These are phyloP conservation scores for Lophura nycthemera DNA, from an alignment of 2,113 vertebrate genomes.

Conservation along the genomic window DNA sequence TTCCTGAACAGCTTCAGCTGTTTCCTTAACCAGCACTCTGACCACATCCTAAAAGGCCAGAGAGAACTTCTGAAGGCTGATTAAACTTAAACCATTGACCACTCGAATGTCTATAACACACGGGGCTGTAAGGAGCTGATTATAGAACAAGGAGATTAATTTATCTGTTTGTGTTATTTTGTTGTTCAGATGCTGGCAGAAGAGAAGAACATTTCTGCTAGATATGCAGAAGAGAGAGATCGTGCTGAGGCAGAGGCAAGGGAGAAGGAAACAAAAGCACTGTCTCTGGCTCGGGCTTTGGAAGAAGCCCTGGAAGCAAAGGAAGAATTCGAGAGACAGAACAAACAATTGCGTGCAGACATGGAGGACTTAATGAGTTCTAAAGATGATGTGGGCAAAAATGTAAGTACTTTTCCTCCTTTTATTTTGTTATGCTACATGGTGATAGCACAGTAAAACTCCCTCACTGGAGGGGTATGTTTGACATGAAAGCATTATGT, in stretches of 20 bases:
- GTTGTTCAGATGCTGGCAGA: constrained; percentile 89
- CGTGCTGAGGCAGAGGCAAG: constrained; percentile 93
- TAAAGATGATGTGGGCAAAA: constrained; percentile 98
- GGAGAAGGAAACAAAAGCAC: constrained; percentile 96
- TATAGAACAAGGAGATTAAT: neutral
- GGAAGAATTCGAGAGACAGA: constrained; percentile 94
- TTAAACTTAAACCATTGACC: neutral
- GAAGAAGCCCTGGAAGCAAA: constrained; percentile 95
- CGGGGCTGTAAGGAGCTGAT: neutral
- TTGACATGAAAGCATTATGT: neutral
- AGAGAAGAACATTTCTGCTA: constrained; percentile 93
- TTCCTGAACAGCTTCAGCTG: neutral
- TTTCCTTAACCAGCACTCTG: neutral
- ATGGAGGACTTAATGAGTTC: constrained; percentile 99
- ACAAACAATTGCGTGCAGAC: constrained; percentile 94
- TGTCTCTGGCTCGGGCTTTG: constrained; percentile 89
- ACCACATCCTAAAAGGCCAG: neutral
- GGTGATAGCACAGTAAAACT: neutral
- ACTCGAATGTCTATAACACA: neutral
- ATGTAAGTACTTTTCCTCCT: constrained; percentile 78
- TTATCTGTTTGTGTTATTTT: neutral
- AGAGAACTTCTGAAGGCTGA: neutral
- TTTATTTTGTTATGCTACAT: neutral
- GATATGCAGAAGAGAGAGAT: constrained; percentile 93
- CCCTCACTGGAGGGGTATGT: neutral